Base-by-base conservation (phyloP, 2,888 invertebrate genomes). In the Lasioglossum zephyrum region DNA sequence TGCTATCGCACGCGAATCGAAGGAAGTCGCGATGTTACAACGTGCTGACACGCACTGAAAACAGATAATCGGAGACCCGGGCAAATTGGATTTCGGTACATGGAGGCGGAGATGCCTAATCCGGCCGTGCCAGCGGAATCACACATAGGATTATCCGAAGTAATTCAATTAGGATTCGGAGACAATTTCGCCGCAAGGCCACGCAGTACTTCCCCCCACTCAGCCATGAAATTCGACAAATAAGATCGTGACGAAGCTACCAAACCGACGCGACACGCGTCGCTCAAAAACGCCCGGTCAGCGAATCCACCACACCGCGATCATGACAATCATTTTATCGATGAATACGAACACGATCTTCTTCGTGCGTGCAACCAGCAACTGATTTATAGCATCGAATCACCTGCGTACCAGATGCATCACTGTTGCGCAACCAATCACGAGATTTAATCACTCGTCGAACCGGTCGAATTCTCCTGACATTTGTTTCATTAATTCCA, bases 101-200 rank as follows among this genome's bases (percentile, higher is more conserved):
- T 36, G 77, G 79, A 69, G 60, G 78, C 70, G 47, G 80, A 82
- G 78, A 81, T 75, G 44, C 41, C 49, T 87, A 88, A 88, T 89
- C 87, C 87, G 69, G 31, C 66, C 76, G 22, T 80, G 82, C 69
- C 49, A 79, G 49, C 70, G 69, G 80, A 77, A 86, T 89, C 85
- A 76, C 82, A 81, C 73, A 79, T 53, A 76, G 89, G 82, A 89
- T 89, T 85, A 89, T 80, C 86, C 75, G 82, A 74, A 84, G 83
- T 89, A 89, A 89, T 89, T 88, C 86, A 79, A 89, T 89, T 89
- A 86, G 73, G 75, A 82, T 80, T 77, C 47, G 73, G 66, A 82
- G 81, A 73, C 78, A 77, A 85, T 79, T 88, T 82, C 77, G 66
- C 49, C 44, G 86, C 88, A 85, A 88, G 88, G 88, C 81, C 80